Base-by-base conservation (phyloP, 2,797 vertebrate genomes). In the Cetoscarus ocellatus region DNA sequence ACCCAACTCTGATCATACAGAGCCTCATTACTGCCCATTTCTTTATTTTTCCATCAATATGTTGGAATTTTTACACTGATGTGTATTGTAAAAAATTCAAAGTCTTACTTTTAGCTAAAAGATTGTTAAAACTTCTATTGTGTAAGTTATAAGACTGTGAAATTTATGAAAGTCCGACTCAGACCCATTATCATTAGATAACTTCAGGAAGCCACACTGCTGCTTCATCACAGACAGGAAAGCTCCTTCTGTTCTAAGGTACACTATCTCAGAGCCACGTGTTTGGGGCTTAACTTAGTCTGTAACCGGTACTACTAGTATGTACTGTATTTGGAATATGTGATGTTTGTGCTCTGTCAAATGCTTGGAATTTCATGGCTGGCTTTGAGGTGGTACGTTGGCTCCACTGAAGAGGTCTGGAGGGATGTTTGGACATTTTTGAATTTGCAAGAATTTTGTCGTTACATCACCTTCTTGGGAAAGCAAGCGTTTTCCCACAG, bases 361-460 rank as follows among this genome's bases (percentile, higher is more conserved):
- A 73, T 88, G 76, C 77, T 64, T 77, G 62, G 87, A 77, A 86
- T 90, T 84, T 78, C 52, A 65, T 47, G 44, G 42, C 59, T 63
- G 59, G 61, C 79, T 86, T 74, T 80, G 65, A 76, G 78, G 75
- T 72, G 65, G 67, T 39, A 53, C 36, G 27, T 0, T 3, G 14
- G 48, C 62, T 70, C 12, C 0, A 40, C 68, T 64, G 40, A 73
- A 43, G 12, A 59, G 63, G 15, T 36, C 45, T 18, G 18, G 71
- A 39, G 58, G 56, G 54, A 77, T 70, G 49, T 79, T 80, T 74
- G 54, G 62, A 71, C 35, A n/a, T 83, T 62, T 39, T 70, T 19
- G 77, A 55, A 73, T 81, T 79, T 66, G 61, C 38, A 49, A 79
- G 69, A 72, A 75, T 55, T 51, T 52, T 19, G 49, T 56, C 36